Conservation (phyloP, 2,888 invertebrate genomes). For the Drosophila meridionalis region DNA sequence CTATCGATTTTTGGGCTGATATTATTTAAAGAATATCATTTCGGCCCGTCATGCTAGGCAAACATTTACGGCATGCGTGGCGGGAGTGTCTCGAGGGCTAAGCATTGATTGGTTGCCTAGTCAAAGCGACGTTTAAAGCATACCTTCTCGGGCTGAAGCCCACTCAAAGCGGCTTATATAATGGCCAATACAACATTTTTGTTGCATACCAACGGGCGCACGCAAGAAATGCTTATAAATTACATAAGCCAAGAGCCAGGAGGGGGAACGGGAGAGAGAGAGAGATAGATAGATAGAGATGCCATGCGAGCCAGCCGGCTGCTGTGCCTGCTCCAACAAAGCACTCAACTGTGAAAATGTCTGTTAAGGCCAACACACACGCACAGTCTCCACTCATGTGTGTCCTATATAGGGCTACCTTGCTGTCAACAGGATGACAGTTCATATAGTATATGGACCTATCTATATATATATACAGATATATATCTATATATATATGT, state of each 20-base stretch:
- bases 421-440: slow-evolving; percentile 79
- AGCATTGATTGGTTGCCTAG: slow-evolving; percentile 51
- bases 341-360: slow-evolving; percentile 81
- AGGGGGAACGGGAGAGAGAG: neutral
- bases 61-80: slow-evolving; percentile 4
- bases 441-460: slow-evolving; percentile 61
- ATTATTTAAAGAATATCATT: slow-evolving; percentile 23
- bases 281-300: neutral
- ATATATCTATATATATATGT: slow-evolving; percentile 30
- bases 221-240: slow-evolving; percentile 76
- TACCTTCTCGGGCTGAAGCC: slow-evolving; percentile 39
- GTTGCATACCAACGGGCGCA: slow-evolving; percentile 68
- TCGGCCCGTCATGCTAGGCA: slow-evolving; percentile 5
- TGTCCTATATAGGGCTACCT: slow-evolving; percentile 67
- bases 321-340: slow-evolving; percentile 62
- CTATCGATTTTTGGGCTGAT: slow-evolving; percentile 12
- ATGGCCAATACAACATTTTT: slow-evolving; percentile 67
- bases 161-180: slow-evolving; percentile 56
- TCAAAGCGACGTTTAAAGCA: slow-evolving; percentile 56
- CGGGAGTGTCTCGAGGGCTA: neutral
- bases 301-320: slow-evolving; percentile 9
- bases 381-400: slow-evolving; percentile 59
- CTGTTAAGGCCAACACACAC: slow-evolving; percentile 73
- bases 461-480: slow-evolving; percentile 21
- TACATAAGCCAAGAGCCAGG: slow-evolving; percentile 49